phyloP scores from a whole-genome alignment of 2,888 invertebrate genomes.

The Meteorus cinctellus region DNA sequence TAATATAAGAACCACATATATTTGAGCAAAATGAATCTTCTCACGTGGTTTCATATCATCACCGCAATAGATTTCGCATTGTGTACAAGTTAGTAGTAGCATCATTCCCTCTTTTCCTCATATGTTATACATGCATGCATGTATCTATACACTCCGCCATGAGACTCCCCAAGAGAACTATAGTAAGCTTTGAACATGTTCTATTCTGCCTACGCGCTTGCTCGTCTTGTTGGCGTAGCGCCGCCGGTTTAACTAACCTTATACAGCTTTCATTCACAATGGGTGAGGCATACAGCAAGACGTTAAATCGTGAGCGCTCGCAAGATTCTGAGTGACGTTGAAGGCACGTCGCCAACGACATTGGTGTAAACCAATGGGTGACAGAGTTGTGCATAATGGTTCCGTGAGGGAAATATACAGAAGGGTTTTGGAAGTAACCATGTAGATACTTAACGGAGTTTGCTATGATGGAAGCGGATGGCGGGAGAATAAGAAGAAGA shows the following conservation, averaged over 20 bases:
- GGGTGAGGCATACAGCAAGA: constrained; percentile 33
- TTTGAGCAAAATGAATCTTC: neutral
- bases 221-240: neutral
- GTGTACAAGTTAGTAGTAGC: neutral
- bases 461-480: neutral
- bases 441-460: neutral
- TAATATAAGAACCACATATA: neutral
- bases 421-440: neutral
- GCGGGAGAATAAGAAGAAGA: neutral
- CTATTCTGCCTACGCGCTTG: constrained; percentile 16
- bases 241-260: neutral
- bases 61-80: constrained; percentile 18
- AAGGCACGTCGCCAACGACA: constrained; percentile 35
- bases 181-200: constrained; percentile 26
- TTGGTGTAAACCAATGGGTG: constrained; percentile 39
- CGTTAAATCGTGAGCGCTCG: constrained; percentile 46
- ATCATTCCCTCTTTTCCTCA: neutral
- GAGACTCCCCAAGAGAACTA: neutral
- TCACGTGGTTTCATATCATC: constrained; percentile 1
- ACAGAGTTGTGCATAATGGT: constrained; percentile 14
- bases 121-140: neutral
- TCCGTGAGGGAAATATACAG: constrained; percentile 18
- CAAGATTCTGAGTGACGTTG: constrained; percentile 40
- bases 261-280: neutral
- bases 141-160: neutral